A percentile compares a stretch with the other conserved stretches of the same genome.
Evolutionary conservation across 2,797 vertebrate species (phyloP).

Genomic region (Crenuchus spilurus): DNA sequence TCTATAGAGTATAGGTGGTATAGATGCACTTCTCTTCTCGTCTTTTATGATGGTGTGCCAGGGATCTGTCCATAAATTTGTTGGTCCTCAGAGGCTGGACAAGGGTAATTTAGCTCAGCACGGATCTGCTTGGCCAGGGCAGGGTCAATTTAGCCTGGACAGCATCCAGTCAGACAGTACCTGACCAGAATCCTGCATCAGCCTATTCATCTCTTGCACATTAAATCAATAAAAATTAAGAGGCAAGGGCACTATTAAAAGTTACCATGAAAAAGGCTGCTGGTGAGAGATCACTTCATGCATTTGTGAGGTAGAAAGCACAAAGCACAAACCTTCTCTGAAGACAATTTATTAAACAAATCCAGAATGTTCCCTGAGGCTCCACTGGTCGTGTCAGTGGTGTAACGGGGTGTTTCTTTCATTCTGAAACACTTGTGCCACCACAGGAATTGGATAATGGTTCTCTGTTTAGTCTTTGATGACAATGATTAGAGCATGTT

Average conservation of each 20-base stretch:
- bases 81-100: constrained; percentile 24
- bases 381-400: constrained; percentile 25
- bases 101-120: constrained; percentile 28
- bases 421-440: constrained; percentile 23
- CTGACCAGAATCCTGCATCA: constrained; percentile 33
- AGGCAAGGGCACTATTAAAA: constrained; percentile 37
- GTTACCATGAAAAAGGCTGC: constrained; percentile 30
- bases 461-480: constrained; percentile 14
- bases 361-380: constrained; percentile 19
- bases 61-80: constrained; percentile 29
- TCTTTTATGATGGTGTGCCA: constrained; percentile 11
- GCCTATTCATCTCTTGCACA: constrained; percentile 26
- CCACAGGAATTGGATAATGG: constrained; percentile 28
- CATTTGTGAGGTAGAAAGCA: neutral
- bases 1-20: no score
- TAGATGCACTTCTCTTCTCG: constrained; percentile 1
- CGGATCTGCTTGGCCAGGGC: constrained; percentile 4
- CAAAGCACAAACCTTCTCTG: neutral
- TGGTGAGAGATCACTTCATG: constrained; percentile 20
- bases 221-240: constrained; percentile 42
- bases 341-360: no score
- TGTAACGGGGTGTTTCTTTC: neutral
- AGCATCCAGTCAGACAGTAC: constrained; percentile 31
- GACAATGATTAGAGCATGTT: constrained; percentile 21
- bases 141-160: constrained; percentile 36